A percentile compares a stretch with the other conserved stretches of the same genome.
Conservation (phyloP, 30 jellyfish, hydroid and myxozoan species). For the Haliclystus octoradiatus region DNA sequence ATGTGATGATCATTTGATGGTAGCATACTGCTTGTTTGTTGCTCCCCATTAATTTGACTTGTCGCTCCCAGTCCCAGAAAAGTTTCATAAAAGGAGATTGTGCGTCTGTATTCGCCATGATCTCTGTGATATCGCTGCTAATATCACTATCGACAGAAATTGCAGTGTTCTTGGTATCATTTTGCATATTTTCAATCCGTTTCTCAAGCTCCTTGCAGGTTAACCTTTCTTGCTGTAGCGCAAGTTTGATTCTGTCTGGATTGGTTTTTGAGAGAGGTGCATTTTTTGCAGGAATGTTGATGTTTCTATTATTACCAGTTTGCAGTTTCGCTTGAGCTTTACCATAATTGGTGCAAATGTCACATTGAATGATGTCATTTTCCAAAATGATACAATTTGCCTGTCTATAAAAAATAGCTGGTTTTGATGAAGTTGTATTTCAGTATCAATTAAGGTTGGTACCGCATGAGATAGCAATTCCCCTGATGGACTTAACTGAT, state of each 20-base stretch:
- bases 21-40: constrained; percentile 7
- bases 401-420: too few relatives aligned
- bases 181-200: constrained; percentile 23
- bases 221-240: constrained; percentile 22
- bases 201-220: neutral
- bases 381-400: too few relatives aligned
- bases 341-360: too few relatives aligned
- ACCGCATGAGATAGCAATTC: too few relatives aligned
- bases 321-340: too few relatives aligned
- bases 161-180: constrained; percentile 22
- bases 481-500: too few relatives aligned
- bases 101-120: constrained; percentile 18
- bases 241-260: constrained; percentile 16
- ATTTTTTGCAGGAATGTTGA: too few relatives aligned
- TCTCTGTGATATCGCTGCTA: constrained; percentile 7
- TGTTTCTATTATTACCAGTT: too few relatives aligned
- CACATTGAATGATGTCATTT: too few relatives aligned
- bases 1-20: constrained; percentile 47
- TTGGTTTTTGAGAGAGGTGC: constrained; percentile 34
- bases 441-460: too few relatives aligned
- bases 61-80: constrained; percentile 53
- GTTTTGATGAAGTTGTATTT: too few relatives aligned
- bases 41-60: constrained; percentile 3
- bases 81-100: constrained; percentile 43
- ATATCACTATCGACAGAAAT: constrained; percentile 9